Evolutionary conservation across 2,888 invertebrate species (phyloP).

Genomic region (Catotricha subobsoleta): DNA sequence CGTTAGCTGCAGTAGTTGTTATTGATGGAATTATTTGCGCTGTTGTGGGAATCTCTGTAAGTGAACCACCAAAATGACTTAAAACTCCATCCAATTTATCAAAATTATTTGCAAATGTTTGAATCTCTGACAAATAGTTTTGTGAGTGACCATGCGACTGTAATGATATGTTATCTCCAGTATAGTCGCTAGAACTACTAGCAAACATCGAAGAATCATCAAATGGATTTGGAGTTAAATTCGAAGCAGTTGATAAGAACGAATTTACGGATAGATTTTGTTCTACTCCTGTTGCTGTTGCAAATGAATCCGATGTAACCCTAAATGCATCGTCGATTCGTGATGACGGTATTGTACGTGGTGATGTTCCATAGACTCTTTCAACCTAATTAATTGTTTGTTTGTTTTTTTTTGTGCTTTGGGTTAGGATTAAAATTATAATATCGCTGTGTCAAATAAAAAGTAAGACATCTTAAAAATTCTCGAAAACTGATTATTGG

Average conservation of each 20-base stretch:
- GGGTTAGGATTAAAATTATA: too few relatives aligned
- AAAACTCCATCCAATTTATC: conserved; percentile 9
- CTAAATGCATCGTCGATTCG: not conserved
- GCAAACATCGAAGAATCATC: not conserved
- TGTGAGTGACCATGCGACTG: too few relatives aligned
- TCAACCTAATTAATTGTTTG: conserved; percentile 11
- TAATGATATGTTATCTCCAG: too few relatives aligned
- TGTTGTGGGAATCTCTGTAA: not conserved
- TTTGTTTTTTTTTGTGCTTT: too few relatives aligned
- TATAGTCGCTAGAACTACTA: not conserved
- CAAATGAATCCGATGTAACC: not conserved
- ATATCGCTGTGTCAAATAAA: too few relatives aligned
- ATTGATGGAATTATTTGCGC: too few relatives aligned
- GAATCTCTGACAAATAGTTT: too few relatives aligned
- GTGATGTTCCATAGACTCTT: too few relatives aligned
- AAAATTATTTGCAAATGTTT: conserved; percentile 10
- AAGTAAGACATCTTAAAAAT: too few relatives aligned
- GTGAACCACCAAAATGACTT: not conserved
- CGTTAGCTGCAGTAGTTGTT: not conserved
- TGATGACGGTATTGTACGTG: too few relatives aligned
- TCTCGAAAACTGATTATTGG: too few relatives aligned
- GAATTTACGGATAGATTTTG: not conserved
- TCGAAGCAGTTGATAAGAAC: not conserved
- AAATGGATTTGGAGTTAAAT: conserved; percentile 1
- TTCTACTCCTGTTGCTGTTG: not conserved